Conservation (phyloP, 2,797 vertebrate species). For the Crocodylus rhombifer region DNA sequence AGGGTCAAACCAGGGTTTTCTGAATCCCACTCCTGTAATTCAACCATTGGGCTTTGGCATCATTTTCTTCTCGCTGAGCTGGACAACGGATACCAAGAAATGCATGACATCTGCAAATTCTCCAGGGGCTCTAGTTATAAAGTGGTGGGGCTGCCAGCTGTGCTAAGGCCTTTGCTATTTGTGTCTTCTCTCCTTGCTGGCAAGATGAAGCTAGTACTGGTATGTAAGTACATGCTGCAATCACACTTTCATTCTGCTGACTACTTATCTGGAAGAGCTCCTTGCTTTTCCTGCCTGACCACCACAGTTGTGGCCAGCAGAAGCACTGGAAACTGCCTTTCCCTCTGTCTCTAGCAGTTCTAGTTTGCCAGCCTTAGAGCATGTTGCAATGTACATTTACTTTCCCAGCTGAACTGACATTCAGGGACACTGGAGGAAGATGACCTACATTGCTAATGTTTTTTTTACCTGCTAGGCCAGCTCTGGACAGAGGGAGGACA, state of each 20-base stretch:
- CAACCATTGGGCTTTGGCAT: background rate
- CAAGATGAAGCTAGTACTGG: background rate
- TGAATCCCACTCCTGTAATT: background rate
- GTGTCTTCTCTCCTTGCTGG: background rate
- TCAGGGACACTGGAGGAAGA: background rate
- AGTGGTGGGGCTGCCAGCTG: background rate
- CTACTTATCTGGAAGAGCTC: background rate
- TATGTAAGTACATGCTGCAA: background rate
- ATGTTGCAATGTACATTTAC: background rate
- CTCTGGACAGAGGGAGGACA: no score
- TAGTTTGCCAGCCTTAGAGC: background rate
- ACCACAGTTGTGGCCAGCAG: background rate
- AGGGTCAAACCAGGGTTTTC: background rate
- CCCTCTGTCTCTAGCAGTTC: background rate
- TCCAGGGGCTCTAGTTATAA: background rate
- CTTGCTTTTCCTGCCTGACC: background rate
- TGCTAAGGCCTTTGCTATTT: background rate
- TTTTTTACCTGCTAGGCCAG: constrained; percentile 14
- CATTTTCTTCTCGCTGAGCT: background rate
- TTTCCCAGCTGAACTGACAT: background rate
- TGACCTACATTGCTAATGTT: background rate
- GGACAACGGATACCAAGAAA: background rate
- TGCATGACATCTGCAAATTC: background rate
- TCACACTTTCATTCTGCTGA: background rate
- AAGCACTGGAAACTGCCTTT: background rate